Evolutionary conservation across 2,888 invertebrate genomes (phyloP), one percentile per base, ranked within the genome.

Genomic region (Timema cristinae): DNA sequence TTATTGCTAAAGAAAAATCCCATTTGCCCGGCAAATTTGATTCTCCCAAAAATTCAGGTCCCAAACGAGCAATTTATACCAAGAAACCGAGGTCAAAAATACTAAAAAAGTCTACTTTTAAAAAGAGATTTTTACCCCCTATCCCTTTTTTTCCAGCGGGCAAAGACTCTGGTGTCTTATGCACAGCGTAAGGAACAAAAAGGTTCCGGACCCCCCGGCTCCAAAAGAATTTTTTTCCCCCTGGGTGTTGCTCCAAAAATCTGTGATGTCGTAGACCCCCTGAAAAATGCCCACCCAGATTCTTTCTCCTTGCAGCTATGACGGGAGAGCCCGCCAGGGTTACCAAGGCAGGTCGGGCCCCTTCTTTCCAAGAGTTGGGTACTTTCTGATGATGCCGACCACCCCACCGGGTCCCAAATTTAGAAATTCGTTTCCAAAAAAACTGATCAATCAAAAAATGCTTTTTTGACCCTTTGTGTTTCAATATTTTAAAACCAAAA

Each of bases 201-300:
- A 0, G 98, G 97, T 80, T 98, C 98, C 4, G 1, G 95, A 91
- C 68, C 91, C 89, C 6, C 98, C 98, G 0, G 93, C 96, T 0
- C 97, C 83, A 98, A 89, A 79, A 94, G 82, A 73, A 98, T 95
- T 81, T 94, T 93, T 66, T 92, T 4, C 97, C 94, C 0, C 95
- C 95, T 0, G 99, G 99, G 84, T 99, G 99, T 50, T 90, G 86
- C 0, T 89, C 84, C 0, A 97, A 86, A 82, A 98, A 99, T 93
- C 86, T 0, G 98, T 98, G 50, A 99, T 90, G 80, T 99, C 97
- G 80, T 98, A 99, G 4, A 99, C 98, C 0, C 98, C 98, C 78
- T 89, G 85, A 9, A 51, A 80, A 89, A 94, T 0, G 88, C n/a
- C 90, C 66, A 93, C 87, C 94, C 94, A 94, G 78, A 93, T 84